Evolutionary conservation across 2,888 invertebrate genomes (phyloP).

Genomic region (Diabrotica balteata): DNA sequence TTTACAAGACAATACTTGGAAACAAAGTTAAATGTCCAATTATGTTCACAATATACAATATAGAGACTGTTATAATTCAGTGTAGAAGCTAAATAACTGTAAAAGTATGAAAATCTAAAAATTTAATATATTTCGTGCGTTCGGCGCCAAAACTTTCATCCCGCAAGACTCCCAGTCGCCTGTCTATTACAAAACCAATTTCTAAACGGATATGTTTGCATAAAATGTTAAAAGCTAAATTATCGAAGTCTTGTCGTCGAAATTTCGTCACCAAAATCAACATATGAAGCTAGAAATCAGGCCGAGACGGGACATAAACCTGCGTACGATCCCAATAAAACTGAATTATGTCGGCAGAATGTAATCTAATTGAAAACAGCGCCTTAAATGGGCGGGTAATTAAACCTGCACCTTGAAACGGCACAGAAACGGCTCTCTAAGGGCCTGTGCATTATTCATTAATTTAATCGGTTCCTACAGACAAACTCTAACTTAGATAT

Average conservation of each 20-base stretch:
- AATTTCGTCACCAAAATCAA: constrained; percentile 17
- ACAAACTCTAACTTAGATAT: no score
- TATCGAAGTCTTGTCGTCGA: not conserved
- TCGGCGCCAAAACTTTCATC: no score
- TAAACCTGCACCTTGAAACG: constrained; percentile 34
- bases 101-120: no score
- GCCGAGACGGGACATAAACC: constrained; percentile 15
- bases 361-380: constrained; percentile 35
- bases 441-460: not conserved
- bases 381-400: constrained; percentile 31
- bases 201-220: constrained; percentile 6
- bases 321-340: constrained; percentile 29
- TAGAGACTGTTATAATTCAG: no score
- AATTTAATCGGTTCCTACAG: no score
- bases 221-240: constrained; percentile 1
- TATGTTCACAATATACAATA: no score
- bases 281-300: constrained; percentile 20
- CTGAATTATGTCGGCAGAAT: constrained; percentile 29
- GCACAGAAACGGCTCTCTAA: constrained; percentile 1
- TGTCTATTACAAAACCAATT: constrained; percentile 9
- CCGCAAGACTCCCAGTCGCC: not conserved
- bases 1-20: no score
- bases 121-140: no score
- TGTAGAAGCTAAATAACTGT: no score
- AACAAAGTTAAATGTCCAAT: no score